These are phyloP conservation scores for Holacanthus passer DNA, from an alignment of 2,113 vertebrate species.

Conservation along the genomic window DNA sequence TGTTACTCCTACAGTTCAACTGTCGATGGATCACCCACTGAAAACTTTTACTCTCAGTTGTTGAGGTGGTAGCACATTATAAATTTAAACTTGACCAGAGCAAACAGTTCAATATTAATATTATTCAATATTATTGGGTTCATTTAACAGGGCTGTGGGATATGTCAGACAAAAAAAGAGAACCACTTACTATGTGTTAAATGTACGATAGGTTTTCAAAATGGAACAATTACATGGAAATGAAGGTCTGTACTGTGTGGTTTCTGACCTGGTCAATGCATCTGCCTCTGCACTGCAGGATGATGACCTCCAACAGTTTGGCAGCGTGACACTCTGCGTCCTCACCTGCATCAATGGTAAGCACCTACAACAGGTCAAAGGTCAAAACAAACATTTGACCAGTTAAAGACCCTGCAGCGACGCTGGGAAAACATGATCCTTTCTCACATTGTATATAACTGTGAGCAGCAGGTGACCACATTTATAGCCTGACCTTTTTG, in stretches of 20 bases:
- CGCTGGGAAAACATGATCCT: background rate
- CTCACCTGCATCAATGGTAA: constrained; percentile 93
- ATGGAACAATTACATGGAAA: background rate
- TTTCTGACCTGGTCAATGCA: constrained; percentile 94
- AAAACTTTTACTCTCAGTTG: background rate
- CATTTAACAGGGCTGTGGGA: no score
- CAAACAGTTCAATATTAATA: no score
- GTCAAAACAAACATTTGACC: background rate
- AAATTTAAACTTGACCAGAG: no score
- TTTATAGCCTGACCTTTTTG: constrained; percentile 91
- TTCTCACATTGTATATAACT: background rate
- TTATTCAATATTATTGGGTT: no score
- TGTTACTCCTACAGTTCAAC: background rate
- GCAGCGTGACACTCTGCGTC: constrained; percentile 97
- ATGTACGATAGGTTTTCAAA: no score
- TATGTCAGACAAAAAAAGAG: no score
- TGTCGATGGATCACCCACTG: background rate
- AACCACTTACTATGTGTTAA: no score
- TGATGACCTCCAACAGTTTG: constrained; percentile 96
- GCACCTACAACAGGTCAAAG: constrained; percentile 83
- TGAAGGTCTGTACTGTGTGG: background rate
- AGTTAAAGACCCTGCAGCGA: background rate
- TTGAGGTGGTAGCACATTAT: no score
- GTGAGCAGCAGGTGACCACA: background rate
- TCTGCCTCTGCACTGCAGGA: constrained; percentile 94